Conservation (phyloP, 64 coral and sea anemone genomes). For the Actinia equina region DNA sequence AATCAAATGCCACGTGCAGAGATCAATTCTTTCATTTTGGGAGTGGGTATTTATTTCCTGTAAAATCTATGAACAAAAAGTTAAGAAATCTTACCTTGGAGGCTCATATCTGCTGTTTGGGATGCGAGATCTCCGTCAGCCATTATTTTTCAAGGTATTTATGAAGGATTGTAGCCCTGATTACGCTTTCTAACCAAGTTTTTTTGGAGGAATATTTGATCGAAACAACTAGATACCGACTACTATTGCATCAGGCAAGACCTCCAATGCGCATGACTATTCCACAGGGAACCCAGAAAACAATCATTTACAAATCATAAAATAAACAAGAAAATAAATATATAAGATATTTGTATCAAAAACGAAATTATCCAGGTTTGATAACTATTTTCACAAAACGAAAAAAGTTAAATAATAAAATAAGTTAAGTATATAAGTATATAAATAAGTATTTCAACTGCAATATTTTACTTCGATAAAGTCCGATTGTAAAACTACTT, state of each 20-base stretch:
- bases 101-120: slow-evolving; percentile 1
- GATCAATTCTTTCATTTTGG: not conserved
- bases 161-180: not conserved
- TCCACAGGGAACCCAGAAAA: not conserved
- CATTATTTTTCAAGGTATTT: not conserved
- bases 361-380: too few species aligned
- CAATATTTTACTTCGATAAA: too few species aligned
- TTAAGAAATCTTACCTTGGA: not conserved
- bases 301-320: not conserved
- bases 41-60: not conserved
- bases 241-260: not conserved
- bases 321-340: not conserved
- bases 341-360: too few species aligned
- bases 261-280: not conserved
- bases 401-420: too few species aligned
- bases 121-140: not conserved
- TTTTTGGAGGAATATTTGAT: not conserved
- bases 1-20: not conserved
- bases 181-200: not conserved
- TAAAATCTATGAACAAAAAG: not conserved
- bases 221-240: not conserved
- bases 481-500: too few species aligned
- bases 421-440: too few species aligned
- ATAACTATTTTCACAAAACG: not conserved
- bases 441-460: too few species aligned